Evolutionary conservation across 1,140 invertebrate species (phyloP).

Genomic region (Drosophila pectinifera): DNA sequence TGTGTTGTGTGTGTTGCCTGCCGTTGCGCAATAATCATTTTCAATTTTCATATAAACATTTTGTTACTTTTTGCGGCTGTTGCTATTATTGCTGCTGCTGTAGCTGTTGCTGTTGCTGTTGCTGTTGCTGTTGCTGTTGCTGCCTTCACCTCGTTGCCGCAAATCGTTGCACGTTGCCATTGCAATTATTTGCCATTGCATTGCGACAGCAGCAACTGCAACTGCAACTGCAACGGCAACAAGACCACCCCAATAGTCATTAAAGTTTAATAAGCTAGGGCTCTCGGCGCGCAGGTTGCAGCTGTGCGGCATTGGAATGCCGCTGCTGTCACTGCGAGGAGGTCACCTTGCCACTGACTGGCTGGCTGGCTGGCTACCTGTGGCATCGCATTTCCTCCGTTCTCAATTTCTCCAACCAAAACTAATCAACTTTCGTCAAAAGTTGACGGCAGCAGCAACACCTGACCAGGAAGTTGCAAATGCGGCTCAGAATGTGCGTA

Average conservation of each 20-base stretch:
- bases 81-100: slow-evolving; percentile 9
- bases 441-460: slow-evolving; percentile 45
- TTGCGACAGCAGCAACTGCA: slow-evolving; percentile 46
- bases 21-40: slow-evolving; percentile 77
- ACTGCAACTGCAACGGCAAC: slow-evolving; percentile 49
- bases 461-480: slow-evolving; percentile 49
- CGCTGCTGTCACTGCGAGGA: slow-evolving; percentile 45
- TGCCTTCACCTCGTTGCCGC: slow-evolving; percentile 81
- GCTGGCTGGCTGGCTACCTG: slow-evolving; percentile 1
- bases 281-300: slow-evolving; percentile 17
- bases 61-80: slow-evolving; percentile 48
- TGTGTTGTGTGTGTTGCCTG: slow-evolving; percentile 28
- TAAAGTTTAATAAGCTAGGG: slow-evolving; percentile 74
- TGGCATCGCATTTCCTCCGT: slow-evolving; percentile 10
- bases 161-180: slow-evolving; percentile 79
- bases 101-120: slow-evolving; percentile 16
- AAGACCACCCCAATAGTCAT: slow-evolving; percentile 74
- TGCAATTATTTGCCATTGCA: slow-evolving; percentile 71
- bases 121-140: slow-evolving; percentile 46
- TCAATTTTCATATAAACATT: slow-evolving; percentile 82
- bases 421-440: slow-evolving; percentile 56
- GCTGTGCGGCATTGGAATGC: slow-evolving; percentile 40
- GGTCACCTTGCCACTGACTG: slow-evolving; percentile 18
- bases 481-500: slow-evolving; percentile 55
- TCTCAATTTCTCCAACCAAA: slow-evolving; percentile 33